Evolutionary conservation across 2,888 invertebrate genomes (phyloP), one percentile per base, ranked within the genome.

Genomic region (Plebejus melissa): DNA sequence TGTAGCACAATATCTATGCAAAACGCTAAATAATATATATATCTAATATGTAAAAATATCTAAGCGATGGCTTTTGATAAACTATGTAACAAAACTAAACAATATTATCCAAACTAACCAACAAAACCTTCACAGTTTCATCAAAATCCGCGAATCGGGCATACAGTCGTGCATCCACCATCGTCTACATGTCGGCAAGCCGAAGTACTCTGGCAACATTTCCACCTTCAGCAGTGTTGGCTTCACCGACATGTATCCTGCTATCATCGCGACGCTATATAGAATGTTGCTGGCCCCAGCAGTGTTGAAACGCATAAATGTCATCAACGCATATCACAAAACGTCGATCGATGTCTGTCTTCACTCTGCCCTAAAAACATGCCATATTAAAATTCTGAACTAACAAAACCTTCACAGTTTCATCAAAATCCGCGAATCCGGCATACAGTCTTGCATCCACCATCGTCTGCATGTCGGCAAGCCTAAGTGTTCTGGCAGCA

Each of bases 161-260:
- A 83, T 92, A 58, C 93, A 93, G 46, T 81, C 88, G 0, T 86
- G 86, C 80, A 84, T 95, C 58, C 94, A 95, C 81, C 87, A 84
- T 6, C 92, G 94, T 0, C 87, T 95, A 9, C 95, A 95, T 79
- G 95, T 95, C 0, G 91, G 93, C 9, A 94, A 94, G 79, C 96
- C 96, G 0, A 83, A 86, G 1, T 96, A 96, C 79, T 89, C 91
- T 0, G 94, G 94, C 9, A 84, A 90, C 4, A 91, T 94, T 0
- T 91, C 94, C 16, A 93, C 94, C 2, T 96, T 96, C 87, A 93
- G 96, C 81, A 95, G 94, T 76, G 96, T 96, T 0, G 95, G 95
- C 46, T 87, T 94, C 77, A 88, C 90, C 0, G 95, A 95, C 81
- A 94, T 94, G 86, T 90, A 91, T 76, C 94, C 94, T 0, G 94